Conservation (phyloP, 2,797 vertebrate species). For the Chaetodon trifasciatus region DNA sequence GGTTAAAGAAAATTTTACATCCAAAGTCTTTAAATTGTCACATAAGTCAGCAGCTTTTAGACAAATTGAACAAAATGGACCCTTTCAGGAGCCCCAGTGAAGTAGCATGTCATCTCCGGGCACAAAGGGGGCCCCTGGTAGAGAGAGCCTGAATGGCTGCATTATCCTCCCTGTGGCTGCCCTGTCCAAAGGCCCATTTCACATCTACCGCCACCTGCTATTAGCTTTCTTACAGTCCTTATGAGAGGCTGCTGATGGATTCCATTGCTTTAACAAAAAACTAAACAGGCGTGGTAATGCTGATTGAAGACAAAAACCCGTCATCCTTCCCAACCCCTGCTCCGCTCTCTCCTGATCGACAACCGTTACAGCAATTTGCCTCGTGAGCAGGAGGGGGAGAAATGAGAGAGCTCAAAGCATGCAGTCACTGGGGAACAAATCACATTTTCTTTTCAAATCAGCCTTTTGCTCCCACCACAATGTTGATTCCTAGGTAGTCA, state of each 20-base stretch:
- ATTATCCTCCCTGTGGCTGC: constrained; percentile 84
- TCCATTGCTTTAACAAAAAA: constrained; percentile 82
- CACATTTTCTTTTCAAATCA: constrained; percentile 52
- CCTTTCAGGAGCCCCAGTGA: constrained; percentile 83
- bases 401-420: constrained; percentile 52
- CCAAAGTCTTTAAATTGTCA: constrained; percentile 87
- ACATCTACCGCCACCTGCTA: constrained; percentile 88
- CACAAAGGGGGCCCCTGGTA: constrained; percentile 86
- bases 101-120: constrained; percentile 81
- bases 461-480: constrained; percentile 29
- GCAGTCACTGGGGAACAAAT: constrained; percentile 67
- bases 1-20: constrained; percentile 87
- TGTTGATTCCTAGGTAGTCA: constrained; percentile 29
- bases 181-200: constrained; percentile 84
- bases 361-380: constrained; percentile 83
- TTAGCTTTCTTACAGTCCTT: constrained; percentile 87
- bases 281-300: constrained; percentile 82
- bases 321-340: constrained; percentile 70
- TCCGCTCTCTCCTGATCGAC: constrained; percentile 69
- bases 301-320: constrained; percentile 81
- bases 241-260: constrained; percentile 82
- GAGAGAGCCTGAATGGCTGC: constrained; percentile 84
- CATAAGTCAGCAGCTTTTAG: constrained; percentile 88
- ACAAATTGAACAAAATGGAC: constrained; percentile 89
- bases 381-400: constrained; percentile 62